Evolutionary conservation across 2,113 vertebrate species (phyloP), one percentile per base, ranked within the genome.

Genomic region (Astatotilapia flaviijosephi): DNA sequence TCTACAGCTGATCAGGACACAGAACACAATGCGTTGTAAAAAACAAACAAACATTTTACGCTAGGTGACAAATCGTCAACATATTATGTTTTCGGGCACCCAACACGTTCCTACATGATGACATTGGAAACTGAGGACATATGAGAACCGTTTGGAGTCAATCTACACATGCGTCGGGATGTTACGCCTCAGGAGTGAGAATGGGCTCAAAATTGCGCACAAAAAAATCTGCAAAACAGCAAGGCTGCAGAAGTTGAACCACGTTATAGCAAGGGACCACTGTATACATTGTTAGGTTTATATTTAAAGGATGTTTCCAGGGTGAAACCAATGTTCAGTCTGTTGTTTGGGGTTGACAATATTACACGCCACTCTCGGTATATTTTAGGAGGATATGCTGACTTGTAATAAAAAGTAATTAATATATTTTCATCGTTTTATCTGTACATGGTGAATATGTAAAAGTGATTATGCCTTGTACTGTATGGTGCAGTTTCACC

Each of bases 111-210:
- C 54, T 56, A 56, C 12, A 28, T 56, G 23, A 56, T 0, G 12
- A 28, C 54, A 56, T 56, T 0, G 12, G 0, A 56, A 56, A 56
- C 54, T 56, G 7, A 56, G 12, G 12, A 5, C 23, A 56, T 26
- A 56, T 14, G 23, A 56, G 12, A 56, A 56, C 54, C 1, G 7
- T 56, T 28, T 28, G 54, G 23, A 56, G 0, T 56, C 12, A 56
- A 26, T 26, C 54, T 56, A 28, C 13, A 56, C 54, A 56, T 28
- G 23, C 7, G 12, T 56, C 23, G 0, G 23, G 23, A 56, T 56
- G 54, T 56, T 56, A 56, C 3, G 4, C 0, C 21, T 56, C 54
- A 0, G 54, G 21, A 56, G 12, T 26, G 54, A 15, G 54, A 28
- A 15, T 56, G 7, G 54, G 54, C 54, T 56, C 23, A 58, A 0